A percentile compares a stretch with the other conserved stretches of the same genome.
Evolutionary conservation across 64 coral and sea anemone genomes (phyloP).

Genomic region (Montipora efflorescens): DNA sequence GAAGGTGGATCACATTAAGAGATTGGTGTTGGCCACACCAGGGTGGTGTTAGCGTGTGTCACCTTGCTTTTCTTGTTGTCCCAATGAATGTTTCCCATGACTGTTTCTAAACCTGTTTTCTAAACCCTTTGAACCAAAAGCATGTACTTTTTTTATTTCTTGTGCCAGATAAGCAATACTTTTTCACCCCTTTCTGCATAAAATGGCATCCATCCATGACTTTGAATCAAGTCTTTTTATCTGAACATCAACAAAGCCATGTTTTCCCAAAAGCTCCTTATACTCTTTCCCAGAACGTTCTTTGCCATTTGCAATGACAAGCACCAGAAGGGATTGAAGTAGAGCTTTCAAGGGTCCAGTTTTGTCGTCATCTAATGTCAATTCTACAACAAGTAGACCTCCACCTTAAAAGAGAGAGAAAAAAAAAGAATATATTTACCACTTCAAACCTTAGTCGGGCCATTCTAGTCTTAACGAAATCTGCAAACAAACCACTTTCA

Average conservation of each 20-base stretch:
- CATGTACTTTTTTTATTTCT: too few relatives aligned
- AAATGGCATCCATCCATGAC: conserved; percentile 7
- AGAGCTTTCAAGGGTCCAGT: conserved; percentile 42
- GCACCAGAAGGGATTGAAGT: conserved; percentile 50
- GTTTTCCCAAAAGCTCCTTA: conserved; percentile 64
- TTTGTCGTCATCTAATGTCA: conserved; percentile 74
- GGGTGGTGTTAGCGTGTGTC: too few relatives aligned
- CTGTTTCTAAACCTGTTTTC: too few relatives aligned
- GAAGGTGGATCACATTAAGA: too few relatives aligned
- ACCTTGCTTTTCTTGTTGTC: too few relatives aligned
- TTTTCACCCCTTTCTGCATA: conserved; percentile 32
- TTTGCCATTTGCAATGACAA: conserved; percentile 35
- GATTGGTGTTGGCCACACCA: too few relatives aligned
- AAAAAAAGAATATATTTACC: too few relatives aligned
- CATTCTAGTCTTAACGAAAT: too few relatives aligned
- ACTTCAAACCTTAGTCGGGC: too few relatives aligned
- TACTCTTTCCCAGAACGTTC: conserved; percentile 77
- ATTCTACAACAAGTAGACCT: conserved; percentile 74
- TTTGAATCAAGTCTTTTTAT: not conserved
- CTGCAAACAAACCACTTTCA: too few relatives aligned
- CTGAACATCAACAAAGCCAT: conserved; percentile 78
- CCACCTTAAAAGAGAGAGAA: conserved; percentile 62
- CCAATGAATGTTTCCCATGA: too few relatives aligned
- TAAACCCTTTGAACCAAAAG: too few relatives aligned
- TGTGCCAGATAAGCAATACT: not conserved